Evolutionary conservation across 2,888 invertebrate species (phyloP).

Genomic region (Tridacna crocea): DNA sequence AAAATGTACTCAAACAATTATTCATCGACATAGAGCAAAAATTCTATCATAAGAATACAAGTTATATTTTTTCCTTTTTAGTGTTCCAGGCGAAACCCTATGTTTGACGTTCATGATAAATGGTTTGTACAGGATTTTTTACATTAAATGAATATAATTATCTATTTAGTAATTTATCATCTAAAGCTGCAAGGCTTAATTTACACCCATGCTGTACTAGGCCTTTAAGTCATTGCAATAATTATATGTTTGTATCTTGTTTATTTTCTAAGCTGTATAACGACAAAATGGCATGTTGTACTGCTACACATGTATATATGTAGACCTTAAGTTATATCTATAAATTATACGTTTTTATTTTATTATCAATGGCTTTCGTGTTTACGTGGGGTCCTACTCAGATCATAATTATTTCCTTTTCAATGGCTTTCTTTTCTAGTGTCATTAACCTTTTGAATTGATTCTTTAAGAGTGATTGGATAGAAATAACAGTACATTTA

Average conservation of each 20-base stretch:
- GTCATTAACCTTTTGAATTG: not conserved
- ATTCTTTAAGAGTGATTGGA: not conserved
- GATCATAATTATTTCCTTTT: no score
- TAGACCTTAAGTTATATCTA: not conserved
- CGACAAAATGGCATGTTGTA: not conserved
- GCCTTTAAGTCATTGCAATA: not conserved
- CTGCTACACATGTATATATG: not conserved
- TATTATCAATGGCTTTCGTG: no score
- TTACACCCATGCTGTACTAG: not conserved
- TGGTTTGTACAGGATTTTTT: slow-evolving; percentile 10
- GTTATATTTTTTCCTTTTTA: slow-evolving; percentile 19
- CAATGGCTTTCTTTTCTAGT: no score
- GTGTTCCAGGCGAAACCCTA: slow-evolving; percentile 41
- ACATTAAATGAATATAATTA: not conserved
- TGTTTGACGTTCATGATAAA: slow-evolving; percentile 35
- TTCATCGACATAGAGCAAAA: not conserved
- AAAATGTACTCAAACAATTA: no score
- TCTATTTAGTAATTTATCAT: not conserved
- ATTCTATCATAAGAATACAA: not conserved
- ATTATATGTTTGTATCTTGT: not conserved
- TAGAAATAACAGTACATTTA: not conserved
- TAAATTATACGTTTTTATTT: no score
- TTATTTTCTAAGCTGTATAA: not conserved
- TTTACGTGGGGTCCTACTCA: no score
- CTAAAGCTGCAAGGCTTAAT: not conserved